phyloP scores from a whole-genome alignment of 64 coral and sea anemone species.

The Hydrozoanthus tunicans region DNA sequence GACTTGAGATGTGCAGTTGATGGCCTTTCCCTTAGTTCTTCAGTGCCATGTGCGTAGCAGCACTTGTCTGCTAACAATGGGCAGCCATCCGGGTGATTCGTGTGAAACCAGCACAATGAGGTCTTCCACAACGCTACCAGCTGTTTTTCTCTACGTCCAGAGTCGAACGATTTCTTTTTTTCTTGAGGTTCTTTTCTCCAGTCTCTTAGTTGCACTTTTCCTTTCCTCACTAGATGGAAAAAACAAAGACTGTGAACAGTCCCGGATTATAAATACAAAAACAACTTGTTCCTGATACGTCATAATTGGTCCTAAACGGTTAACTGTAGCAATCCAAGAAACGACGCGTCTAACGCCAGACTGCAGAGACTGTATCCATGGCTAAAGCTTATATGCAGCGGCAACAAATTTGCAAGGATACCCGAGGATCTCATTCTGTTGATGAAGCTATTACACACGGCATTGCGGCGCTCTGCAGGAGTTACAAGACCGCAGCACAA shows the following conservation, averaged over 20 bases:
- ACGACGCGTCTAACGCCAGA: too few species aligned
- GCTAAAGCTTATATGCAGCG: too few species aligned
- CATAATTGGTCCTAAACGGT: too few species aligned
- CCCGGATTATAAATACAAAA: neutral
- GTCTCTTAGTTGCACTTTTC: conserved; percentile 64
- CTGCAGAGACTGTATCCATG: too few species aligned
- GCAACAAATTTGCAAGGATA: too few species aligned
- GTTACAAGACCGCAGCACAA: too few species aligned
- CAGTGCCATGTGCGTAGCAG: conserved; percentile 64
- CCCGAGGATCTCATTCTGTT: too few species aligned
- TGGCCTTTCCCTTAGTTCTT: conserved; percentile 75
- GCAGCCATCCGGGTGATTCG: conserved; percentile 86
- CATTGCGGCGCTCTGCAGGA: too few species aligned
- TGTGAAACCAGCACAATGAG: conserved; percentile 80
- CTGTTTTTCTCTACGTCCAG: conserved; percentile 51
- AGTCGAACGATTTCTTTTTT: conserved; percentile 55
- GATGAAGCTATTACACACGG: too few species aligned
- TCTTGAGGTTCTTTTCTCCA: conserved; percentile 67
- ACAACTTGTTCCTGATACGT: neutral
- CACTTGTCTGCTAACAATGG: conserved; percentile 60
- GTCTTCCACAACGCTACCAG: conserved; percentile 78
- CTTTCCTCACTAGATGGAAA: conserved; percentile 8
- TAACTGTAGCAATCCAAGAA: too few species aligned
- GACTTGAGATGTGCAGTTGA: conserved; percentile 56
- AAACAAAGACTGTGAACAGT: neutral